phyloP scores from a whole-genome alignment of 2,113 vertebrate genomes.

The Phylloscopus trochilus region DNA sequence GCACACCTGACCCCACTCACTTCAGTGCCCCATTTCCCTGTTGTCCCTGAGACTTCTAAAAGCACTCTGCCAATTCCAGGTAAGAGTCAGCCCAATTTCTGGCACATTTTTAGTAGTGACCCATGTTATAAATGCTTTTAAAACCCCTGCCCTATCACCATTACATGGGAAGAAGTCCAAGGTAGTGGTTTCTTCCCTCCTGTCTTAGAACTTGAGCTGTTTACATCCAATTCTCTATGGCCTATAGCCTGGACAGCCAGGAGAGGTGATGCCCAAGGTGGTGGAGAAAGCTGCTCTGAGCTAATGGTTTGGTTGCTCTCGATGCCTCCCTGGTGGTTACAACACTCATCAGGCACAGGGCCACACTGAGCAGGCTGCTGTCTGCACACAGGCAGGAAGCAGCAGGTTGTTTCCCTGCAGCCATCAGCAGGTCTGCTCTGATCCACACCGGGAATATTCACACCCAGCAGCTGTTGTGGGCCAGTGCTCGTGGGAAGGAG shows the following conservation, averaged over 20 bases:
- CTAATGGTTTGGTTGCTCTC: not conserved
- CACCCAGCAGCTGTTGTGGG: fast-evolving
- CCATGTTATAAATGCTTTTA: not conserved
- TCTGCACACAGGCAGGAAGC: not conserved
- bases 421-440: not conserved
- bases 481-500: fast-evolving
- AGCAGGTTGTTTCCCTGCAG: not conserved
- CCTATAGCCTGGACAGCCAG: not conserved
- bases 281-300: not conserved
- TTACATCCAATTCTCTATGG: not conserved
- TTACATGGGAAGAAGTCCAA: not conserved
- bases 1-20: fast-evolving
- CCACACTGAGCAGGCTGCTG: fast-evolving
- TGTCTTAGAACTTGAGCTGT: not conserved
- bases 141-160: not conserved
- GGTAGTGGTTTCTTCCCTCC: not conserved
- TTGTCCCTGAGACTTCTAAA: not conserved
- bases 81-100: not conserved
- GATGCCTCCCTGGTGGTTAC: not conserved
- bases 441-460: fast-evolving
- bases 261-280: not conserved
- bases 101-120: not conserved
- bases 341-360: not conserved
- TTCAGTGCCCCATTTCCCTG: not conserved
- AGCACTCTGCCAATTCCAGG: not conserved